A percentile compares a stretch with the other conserved stretches of the same genome.
Evolutionary conservation across 2,888 invertebrate species (phyloP).

Genomic region (Eulithis testata): DNA sequence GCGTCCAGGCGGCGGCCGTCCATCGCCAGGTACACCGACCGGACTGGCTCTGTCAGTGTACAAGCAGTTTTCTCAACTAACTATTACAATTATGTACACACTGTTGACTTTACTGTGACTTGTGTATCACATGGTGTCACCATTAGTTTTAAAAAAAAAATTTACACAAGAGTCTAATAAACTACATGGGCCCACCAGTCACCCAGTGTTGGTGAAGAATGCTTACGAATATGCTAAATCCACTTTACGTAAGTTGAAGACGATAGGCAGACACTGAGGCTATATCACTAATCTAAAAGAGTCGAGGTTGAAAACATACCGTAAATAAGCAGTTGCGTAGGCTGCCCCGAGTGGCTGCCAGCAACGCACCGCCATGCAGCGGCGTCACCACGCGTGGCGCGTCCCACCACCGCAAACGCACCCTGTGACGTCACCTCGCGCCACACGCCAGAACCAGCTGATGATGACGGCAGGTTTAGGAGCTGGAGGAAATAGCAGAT

Average conservation of each 20-base stretch:
- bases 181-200: no score
- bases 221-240: no score
- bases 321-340: constrained; percentile 67
- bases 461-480: constrained; percentile 38
- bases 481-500: constrained; percentile 22
- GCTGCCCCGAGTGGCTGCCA: constrained; percentile 84
- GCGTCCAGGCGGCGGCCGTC: constrained; percentile 94
- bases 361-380: constrained; percentile 90
- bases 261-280: no score
- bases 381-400: constrained; percentile 85
- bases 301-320: constrained; percentile 45
- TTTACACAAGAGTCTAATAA: no score
- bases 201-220: no score
- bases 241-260: no score
- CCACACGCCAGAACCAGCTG: constrained; percentile 58
- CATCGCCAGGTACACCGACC: constrained; percentile 93
- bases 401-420: constrained; percentile 62
- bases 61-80: background rate
- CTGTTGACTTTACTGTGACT: no score
- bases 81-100: no score
- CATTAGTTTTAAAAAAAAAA: no score
- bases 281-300: no score
- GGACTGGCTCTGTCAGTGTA: constrained; percentile 88
- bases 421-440: constrained; percentile 53
- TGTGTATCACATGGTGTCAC: no score